phyloP scores from a whole-genome alignment of 2,888 invertebrate genomes.

The Choreutis nemorana region DNA sequence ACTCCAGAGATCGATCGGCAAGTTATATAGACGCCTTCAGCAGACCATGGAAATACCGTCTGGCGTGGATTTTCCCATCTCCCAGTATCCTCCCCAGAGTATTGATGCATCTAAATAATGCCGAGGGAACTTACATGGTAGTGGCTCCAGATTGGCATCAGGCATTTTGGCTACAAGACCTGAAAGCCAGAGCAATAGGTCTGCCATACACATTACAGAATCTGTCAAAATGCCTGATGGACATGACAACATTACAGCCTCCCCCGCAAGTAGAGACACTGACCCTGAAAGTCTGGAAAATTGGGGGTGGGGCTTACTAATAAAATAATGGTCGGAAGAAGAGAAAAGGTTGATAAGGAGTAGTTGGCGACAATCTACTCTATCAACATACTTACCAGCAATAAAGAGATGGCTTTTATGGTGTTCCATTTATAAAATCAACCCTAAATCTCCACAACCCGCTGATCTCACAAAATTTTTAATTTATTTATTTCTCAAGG shows the following conservation, averaged over 20 bases:
- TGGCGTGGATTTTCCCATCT: conserved; percentile 15
- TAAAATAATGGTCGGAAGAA: conserved; percentile 5
- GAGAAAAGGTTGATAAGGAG: conserved; percentile 7
- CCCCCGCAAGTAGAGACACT: conserved; percentile 7
- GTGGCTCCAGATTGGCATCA: conserved; percentile 11
- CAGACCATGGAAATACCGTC: conserved; percentile 10
- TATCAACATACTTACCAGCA: conserved; percentile 12
- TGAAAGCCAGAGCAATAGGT: conserved; percentile 6
- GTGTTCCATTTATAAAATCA: conserved; percentile 1
- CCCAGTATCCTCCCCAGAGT: conserved; percentile 12
- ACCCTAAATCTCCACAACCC: conserved; percentile 1
- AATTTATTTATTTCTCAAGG: conserved; percentile 3
- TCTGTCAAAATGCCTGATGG: conserved; percentile 7
- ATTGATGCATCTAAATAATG: conserved; percentile 10
- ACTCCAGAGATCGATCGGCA: conserved; percentile 5
- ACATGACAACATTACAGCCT: conserved; percentile 4
- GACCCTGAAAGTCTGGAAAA: conserved; percentile 12
- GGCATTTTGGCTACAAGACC: conserved; percentile 11
- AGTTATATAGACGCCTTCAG: conserved; percentile 12
- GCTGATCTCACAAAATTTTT: conserved; percentile 7
- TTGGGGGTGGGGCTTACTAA: conserved; percentile 13
- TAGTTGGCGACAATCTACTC: conserved; percentile 11
- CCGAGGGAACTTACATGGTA: conserved; percentile 10
- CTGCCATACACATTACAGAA: too few species aligned
- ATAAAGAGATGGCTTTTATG: conserved; percentile 9